Percentiles rank a stretch among this genome's conserved stretches.
phyloP scores from a whole-genome alignment of 2,797 vertebrate genomes.

The Lagorchestes hirsutus region DNA sequence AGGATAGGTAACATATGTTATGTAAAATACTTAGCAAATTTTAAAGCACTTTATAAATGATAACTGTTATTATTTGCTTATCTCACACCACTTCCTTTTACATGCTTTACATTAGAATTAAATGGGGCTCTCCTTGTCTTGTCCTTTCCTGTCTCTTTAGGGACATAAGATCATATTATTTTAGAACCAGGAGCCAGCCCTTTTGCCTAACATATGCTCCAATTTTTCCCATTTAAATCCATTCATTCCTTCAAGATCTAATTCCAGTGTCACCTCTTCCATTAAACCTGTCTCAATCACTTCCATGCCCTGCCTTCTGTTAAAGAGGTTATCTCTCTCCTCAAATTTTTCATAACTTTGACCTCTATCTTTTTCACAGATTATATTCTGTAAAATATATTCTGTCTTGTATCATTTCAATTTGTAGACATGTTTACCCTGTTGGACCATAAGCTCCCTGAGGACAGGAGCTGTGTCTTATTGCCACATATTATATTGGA shows the following conservation, averaged over 20 bases:
- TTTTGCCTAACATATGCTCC: not conserved
- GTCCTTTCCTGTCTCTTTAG: not conserved
- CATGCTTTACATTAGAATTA: not conserved
- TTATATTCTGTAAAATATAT: not conserved
- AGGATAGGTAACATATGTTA: not conserved
- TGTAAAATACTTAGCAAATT: not conserved
- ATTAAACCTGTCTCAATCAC: not conserved
- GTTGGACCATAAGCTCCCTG: not conserved
- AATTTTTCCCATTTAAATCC: not conserved
- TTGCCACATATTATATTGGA: not conserved
- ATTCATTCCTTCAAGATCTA: not conserved
- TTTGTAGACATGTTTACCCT: not conserved
- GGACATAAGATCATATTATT: not conserved
- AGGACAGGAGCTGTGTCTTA: not conserved
- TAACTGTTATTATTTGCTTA: not conserved
- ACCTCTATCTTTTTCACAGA: not conserved
- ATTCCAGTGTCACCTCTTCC: not conserved
- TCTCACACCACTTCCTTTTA: not conserved
- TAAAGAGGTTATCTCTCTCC: not conserved
- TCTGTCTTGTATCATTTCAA: not conserved
- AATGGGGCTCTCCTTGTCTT: not conserved
- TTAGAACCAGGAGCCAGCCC: not conserved
- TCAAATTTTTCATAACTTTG: not conserved
- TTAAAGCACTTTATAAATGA: not conserved
- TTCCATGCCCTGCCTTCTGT: not conserved